A percentile compares a stretch with the other conserved stretches of the same genome.
Conservation (phyloP, 1,140 invertebrate genomes). For the Macrotrachela quadricornifera region DNA sequence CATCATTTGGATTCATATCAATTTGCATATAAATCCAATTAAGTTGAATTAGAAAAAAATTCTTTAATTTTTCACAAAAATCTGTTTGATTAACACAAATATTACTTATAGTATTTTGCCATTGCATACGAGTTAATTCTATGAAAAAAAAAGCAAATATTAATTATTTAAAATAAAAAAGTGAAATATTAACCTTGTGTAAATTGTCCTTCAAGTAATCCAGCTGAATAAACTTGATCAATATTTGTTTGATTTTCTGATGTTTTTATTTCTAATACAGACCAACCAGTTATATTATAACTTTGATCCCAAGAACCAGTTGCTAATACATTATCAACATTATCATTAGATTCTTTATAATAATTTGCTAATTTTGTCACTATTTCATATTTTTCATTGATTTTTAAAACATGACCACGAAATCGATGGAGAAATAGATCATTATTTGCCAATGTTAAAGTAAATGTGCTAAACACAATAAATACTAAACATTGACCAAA, state of each 20-base stretch:
- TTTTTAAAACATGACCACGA: no score
- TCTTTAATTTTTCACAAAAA: slow-evolving; percentile 45
- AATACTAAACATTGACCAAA: no score
- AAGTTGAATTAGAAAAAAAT: slow-evolving; percentile 36
- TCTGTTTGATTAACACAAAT: slow-evolving; percentile 39
- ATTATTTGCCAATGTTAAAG: no score
- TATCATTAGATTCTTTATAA: no score
- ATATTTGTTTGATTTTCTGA: slow-evolving; percentile 22
- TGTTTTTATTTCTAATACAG: slow-evolving; percentile 20
- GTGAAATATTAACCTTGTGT: slow-evolving; percentile 10
- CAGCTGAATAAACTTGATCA: slow-evolving; percentile 65
- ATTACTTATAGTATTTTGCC: slow-evolving; percentile 48
- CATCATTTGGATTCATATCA: slow-evolving; percentile 32
- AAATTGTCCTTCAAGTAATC: slow-evolving; percentile 50
- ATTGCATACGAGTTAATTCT: slow-evolving; percentile 55
- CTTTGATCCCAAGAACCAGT: no score
- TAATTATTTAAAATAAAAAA: no score
- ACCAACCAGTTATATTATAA: slow-evolving; percentile 15
- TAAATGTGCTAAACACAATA: no score
- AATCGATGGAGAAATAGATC: no score
- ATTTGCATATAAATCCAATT: slow-evolving; percentile 38
- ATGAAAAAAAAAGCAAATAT: neutral
- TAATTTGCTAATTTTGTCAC: no score
- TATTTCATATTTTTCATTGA: no score
- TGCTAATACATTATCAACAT: no score